These are phyloP conservation scores for Amia ocellicauda DNA, from an alignment of 2,113 vertebrate genomes.

Conservation along the genomic window DNA sequence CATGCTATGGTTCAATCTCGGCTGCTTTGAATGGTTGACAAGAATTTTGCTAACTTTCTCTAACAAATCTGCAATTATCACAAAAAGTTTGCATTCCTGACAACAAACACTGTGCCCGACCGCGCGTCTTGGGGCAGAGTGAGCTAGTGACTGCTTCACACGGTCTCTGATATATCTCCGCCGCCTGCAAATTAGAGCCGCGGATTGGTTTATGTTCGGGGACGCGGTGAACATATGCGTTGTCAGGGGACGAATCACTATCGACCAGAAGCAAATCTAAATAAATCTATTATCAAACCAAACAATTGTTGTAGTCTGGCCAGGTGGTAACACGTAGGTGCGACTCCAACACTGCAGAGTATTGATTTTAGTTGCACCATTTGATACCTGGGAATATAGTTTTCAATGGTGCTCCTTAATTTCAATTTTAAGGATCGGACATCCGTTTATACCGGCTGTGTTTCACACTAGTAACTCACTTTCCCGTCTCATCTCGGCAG, in stretches of 20 bases:
- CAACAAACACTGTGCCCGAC: too few species aligned
- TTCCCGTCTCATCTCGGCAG: conserved; percentile 36
- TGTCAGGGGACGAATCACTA: too few species aligned
- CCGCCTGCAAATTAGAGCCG: too few species aligned
- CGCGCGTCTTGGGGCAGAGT: too few species aligned
- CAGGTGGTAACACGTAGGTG: conserved; percentile 22
- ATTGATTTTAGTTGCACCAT: conserved; percentile 45
- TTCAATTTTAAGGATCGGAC: conserved; percentile 47
- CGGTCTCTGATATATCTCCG: too few species aligned
- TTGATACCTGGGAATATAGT: conserved; percentile 43
- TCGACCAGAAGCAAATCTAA: too few species aligned
- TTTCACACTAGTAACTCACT: conserved; percentile 41
- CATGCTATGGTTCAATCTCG: background rate
- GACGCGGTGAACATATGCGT: too few species aligned
- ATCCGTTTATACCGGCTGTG: conserved; percentile 44
- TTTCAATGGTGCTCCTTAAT: conserved; percentile 43
- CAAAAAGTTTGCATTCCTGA: too few species aligned
- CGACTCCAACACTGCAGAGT: conserved; percentile 36
- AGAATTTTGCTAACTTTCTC: background rate
- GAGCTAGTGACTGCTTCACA: too few species aligned
- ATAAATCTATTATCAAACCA: conserved; percentile 38
- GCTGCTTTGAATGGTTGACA: background rate
- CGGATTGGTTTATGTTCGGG: too few species aligned
- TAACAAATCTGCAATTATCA: too few species aligned
- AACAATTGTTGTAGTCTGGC: conserved; percentile 33